Conservation (phyloP, 2,113 vertebrate genomes). For the Hemichromis elongatus region DNA sequence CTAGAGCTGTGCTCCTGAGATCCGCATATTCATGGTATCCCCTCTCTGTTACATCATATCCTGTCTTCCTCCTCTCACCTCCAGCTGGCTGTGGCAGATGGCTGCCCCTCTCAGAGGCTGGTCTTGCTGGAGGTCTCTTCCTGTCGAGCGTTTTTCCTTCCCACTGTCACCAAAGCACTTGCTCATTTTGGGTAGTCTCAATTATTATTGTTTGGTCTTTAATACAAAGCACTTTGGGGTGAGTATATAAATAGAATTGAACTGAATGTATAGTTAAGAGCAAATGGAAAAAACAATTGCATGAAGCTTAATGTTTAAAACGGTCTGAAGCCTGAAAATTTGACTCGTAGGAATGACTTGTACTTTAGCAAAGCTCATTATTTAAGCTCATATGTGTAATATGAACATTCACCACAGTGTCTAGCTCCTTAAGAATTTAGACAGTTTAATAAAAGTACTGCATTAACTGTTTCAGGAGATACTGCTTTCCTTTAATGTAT, state of each 20-base stretch:
- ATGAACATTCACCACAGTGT: neutral
- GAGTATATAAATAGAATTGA: neutral
- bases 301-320: neutral
- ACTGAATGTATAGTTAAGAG: neutral
- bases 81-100: neutral
- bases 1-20: neutral
- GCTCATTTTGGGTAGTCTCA: neutral
- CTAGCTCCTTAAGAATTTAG: neutral
- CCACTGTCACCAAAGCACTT: neutral
- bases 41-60: neutral
- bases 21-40: neutral
- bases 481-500: neutral
- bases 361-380: neutral
- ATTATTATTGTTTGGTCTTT: neutral
- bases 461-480: neutral
- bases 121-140: neutral
- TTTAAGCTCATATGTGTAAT: neutral
- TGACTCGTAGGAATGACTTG: neutral
- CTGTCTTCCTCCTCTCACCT: neutral
- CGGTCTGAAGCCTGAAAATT: neutral
- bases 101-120: neutral
- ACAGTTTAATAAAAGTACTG: neutral
- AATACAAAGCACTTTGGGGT: neutral
- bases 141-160: neutral
- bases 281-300: neutral